Percentiles rank a stretch among this genome's conserved stretches.
phyloP scores from a whole-genome alignment of 2,888 invertebrate genomes.

The Tenthredo notha region DNA sequence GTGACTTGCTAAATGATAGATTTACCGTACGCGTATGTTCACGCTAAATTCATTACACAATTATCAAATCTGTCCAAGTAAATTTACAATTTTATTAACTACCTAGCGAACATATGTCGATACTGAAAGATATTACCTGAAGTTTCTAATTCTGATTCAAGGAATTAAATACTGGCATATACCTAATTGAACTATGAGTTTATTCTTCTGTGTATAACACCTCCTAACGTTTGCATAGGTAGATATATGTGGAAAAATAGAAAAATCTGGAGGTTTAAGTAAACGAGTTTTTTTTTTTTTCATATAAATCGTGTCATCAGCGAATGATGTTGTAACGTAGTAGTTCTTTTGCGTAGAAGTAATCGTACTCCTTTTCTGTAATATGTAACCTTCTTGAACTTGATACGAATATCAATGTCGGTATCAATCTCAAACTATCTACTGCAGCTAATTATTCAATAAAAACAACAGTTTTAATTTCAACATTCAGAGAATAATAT shows the following conservation, averaged over 20 bases:
- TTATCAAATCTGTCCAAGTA: not conserved
- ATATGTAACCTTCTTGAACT: slow-evolving; percentile 21
- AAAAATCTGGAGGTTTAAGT: not conserved
- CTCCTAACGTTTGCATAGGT: not conserved
- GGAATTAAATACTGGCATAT: not conserved
- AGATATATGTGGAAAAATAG: not conserved
- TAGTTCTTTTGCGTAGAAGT: not conserved
- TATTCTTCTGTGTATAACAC: not conserved
- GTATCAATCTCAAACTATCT: not conserved
- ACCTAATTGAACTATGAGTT: not conserved
- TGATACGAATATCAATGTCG: slow-evolving; percentile 5
- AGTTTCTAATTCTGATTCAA: not conserved
- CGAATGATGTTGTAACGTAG: not conserved
- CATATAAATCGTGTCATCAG: not conserved
- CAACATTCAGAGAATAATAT: not conserved
- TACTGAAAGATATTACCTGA: not conserved
- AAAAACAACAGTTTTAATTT: not conserved
- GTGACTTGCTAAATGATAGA: not conserved
- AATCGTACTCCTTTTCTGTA: not conserved
- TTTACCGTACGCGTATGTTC: not conserved
- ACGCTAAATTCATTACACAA: not conserved
- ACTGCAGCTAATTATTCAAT: not conserved
- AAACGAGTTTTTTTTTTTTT: not conserved
- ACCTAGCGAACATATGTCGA: not conserved
- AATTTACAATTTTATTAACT: not conserved